These are phyloP conservation scores for Dryoscopus gambensis DNA, from an alignment of 2,113 vertebrate genomes.

Conservation along the genomic window DNA sequence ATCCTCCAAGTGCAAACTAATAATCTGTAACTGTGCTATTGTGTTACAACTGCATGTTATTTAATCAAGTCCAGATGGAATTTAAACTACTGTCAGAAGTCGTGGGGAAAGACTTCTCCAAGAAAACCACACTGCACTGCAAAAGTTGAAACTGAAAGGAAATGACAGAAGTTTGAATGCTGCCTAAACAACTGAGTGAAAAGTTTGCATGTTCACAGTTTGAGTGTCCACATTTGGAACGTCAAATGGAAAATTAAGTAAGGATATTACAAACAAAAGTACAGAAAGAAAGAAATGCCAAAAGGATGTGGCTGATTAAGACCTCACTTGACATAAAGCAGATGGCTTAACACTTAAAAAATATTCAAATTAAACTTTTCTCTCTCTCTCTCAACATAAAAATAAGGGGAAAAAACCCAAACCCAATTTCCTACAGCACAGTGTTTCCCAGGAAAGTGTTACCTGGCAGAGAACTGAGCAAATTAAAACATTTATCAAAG, in stretches of 20 bases:
- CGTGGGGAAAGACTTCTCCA: not conserved
- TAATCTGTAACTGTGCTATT: not conserved
- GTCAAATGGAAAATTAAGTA: constrained; percentile 1
- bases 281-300: not conserved
- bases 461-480: not conserved
- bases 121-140: not conserved
- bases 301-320: constrained; percentile 6
- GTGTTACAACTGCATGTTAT: not conserved
- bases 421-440: not conserved
- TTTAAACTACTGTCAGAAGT: not conserved
- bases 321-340: not conserved
- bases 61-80: constrained; percentile 10
- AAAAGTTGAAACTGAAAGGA: not conserved
- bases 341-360: not conserved
- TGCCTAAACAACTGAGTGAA: not conserved
- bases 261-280: constrained; percentile 7
- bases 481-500: not conserved
- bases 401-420: not conserved
- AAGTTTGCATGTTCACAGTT: not conserved
- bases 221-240: not conserved
- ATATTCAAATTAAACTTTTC: not conserved
- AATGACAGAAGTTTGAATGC: not conserved
- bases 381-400: not conserved
- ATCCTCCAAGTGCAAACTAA: not conserved
- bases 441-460: not conserved